Conservation (phyloP, 2,797 vertebrate species). For the Synanceia verrucosa region DNA sequence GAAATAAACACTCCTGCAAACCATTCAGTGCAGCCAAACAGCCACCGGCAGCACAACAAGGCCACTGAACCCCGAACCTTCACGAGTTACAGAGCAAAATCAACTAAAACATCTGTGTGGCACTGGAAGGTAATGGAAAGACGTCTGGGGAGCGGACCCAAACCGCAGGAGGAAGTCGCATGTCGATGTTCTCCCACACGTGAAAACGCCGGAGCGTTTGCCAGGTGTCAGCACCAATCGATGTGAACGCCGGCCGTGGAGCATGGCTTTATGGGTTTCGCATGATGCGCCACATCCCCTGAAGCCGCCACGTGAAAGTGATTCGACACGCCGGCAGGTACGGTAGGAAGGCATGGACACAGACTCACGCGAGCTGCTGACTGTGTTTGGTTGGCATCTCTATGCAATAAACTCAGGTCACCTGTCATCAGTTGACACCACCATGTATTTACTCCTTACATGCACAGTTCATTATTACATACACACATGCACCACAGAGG, state of each 20-base stretch:
- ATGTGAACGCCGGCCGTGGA: slow-evolving; percentile 11
- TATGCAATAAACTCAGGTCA: slow-evolving; percentile 49
- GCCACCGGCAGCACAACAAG: slow-evolving; percentile 59
- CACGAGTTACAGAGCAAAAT: slow-evolving; percentile 36
- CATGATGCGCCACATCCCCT: slow-evolving; percentile 38
- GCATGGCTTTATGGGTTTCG: slow-evolving; percentile 33
- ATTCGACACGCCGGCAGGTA: slow-evolving; percentile 63
- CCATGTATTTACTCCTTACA: slow-evolving; percentile 38
- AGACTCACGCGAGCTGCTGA: slow-evolving; percentile 34
- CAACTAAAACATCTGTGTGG: slow-evolving; percentile 57
- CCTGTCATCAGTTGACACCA: slow-evolving; percentile 56
- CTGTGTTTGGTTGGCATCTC: slow-evolving; percentile 6
- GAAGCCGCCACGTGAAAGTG: slow-evolving; percentile 50
- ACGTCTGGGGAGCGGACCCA: slow-evolving; percentile 52
- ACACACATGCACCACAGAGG: slow-evolving; percentile 54
- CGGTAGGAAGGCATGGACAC: background rate
- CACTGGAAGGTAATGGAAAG: slow-evolving; percentile 62
- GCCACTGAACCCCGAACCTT: slow-evolving; percentile 42
- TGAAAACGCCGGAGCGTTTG: slow-evolving; percentile 66
- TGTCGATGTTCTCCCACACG: slow-evolving; percentile 70
- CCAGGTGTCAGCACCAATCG: slow-evolving; percentile 75
- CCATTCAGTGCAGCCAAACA: slow-evolving; percentile 47
- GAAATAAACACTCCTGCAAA: slow-evolving; percentile 61
- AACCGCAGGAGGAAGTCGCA: slow-evolving; percentile 72
- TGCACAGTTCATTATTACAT: slow-evolving; percentile 57